A percentile compares a stretch with the other conserved stretches of the same genome.
Conservation (phyloP, 92 coral and sea anemone genomes). For the Palythoa grandiflora region DNA sequence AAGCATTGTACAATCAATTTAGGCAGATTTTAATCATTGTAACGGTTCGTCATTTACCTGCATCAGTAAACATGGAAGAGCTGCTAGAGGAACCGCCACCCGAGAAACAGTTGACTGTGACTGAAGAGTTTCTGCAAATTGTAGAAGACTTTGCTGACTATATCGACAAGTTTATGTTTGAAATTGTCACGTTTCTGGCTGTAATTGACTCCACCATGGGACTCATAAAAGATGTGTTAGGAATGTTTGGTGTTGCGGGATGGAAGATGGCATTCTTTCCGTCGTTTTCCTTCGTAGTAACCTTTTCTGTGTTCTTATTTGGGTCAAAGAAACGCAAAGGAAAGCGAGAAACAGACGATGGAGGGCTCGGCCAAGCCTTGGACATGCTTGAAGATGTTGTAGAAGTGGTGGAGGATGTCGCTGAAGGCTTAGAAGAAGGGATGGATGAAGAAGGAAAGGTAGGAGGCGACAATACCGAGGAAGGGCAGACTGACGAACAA, state of each 20-base stretch:
- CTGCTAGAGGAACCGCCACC: conserved; percentile 25
- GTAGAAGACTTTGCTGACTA: conserved; percentile 90
- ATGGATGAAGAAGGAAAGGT: conserved; percentile 60
- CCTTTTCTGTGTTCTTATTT: conserved; percentile 83
- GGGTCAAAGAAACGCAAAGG: conserved; percentile 93
- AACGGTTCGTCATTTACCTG: neutral
- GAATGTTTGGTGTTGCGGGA: conserved; percentile 81
- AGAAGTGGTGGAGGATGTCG: conserved; percentile 79
- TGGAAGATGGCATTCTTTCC: conserved; percentile 96
- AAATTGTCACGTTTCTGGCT: conserved; percentile 89
- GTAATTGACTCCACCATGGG: conserved; percentile 92
- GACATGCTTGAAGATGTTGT: conserved; percentile 80
- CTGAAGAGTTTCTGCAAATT: conserved; percentile 85
- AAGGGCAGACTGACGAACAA: conserved; percentile 7
- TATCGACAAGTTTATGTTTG: conserved; percentile 94
- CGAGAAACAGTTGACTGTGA: conserved; percentile 73
- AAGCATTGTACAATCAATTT: neutral
- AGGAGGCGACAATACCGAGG: conserved; percentile 60
- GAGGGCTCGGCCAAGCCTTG: conserved; percentile 74
- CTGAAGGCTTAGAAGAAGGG: conserved; percentile 85
- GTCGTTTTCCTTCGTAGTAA: conserved; percentile 83
- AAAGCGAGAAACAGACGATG: conserved; percentile 82
- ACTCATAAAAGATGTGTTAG: conserved; percentile 83
- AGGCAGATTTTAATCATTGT: neutral
- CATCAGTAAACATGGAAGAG: conserved; percentile 21